phyloP scores from a whole-genome alignment of 2,888 invertebrate species.

The Chrysolina oricalcia region DNA sequence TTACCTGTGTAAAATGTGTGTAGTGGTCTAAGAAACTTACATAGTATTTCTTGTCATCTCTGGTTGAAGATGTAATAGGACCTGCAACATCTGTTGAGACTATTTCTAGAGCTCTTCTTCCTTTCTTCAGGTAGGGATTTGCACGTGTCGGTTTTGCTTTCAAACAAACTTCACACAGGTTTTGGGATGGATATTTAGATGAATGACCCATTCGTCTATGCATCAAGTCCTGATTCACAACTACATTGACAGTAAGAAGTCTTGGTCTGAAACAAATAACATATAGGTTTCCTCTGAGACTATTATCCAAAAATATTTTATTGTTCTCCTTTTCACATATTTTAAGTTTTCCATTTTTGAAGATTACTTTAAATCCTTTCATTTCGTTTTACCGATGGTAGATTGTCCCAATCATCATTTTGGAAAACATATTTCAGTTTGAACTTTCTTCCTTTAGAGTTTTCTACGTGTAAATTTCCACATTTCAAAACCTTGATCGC shows the following conservation, averaged over 20 bases:
- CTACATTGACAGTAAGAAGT: too few relatives aligned
- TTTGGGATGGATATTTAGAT: slow-evolving; percentile 21
- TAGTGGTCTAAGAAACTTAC: too few relatives aligned
- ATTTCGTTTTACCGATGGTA: slow-evolving; percentile 19
- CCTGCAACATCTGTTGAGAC: too few relatives aligned
- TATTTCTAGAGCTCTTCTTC: slow-evolving; percentile 5
- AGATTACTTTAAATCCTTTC: slow-evolving; percentile 13
- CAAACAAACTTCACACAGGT: slow-evolving; percentile 8
- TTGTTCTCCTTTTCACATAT: slow-evolving; percentile 19
- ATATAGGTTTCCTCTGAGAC: slow-evolving; percentile 23
- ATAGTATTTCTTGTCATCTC: too few relatives aligned
- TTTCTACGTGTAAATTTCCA: slow-evolving; percentile 25
- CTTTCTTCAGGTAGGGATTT: slow-evolving; percentile 22
- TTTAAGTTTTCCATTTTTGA: slow-evolving; percentile 4
- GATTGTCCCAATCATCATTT: too few relatives aligned
- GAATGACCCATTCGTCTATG: too few relatives aligned
- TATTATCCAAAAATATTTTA: slow-evolving; percentile 7
- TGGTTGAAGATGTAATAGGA: too few relatives aligned
- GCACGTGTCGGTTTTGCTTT: slow-evolving; percentile 1
- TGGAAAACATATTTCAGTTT: too few relatives aligned
- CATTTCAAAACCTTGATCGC: slow-evolving; percentile 13
- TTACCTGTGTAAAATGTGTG: too few relatives aligned
- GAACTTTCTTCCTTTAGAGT: slow-evolving; percentile 14
- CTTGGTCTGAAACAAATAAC: too few relatives aligned
- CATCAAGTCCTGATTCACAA: too few relatives aligned